Conservation (phyloP, 2,888 invertebrate species). For the Chironomus riparius region DNA sequence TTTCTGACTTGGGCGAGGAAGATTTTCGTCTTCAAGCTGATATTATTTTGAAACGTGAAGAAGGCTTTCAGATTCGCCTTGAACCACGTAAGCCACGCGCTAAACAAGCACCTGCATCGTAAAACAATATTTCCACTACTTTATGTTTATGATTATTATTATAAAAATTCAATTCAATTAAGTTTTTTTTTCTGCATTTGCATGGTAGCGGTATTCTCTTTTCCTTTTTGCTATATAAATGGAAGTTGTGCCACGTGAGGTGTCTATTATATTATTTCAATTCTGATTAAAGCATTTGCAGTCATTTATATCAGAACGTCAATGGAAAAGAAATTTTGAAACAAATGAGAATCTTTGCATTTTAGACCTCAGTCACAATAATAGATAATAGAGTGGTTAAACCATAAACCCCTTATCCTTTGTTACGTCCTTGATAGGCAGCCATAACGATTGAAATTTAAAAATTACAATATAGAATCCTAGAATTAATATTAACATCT, state of each 20-base stretch:
- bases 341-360: too few relatives aligned
- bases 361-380: too few relatives aligned
- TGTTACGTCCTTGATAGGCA: too few relatives aligned
- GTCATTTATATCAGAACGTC: not conserved
- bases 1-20: conserved; percentile 55
- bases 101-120: conserved; percentile 36
- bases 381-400: too few relatives aligned
- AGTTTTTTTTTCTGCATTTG: too few relatives aligned
- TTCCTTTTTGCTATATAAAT: too few relatives aligned
- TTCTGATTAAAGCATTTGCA: not conserved
- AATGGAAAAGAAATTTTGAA: not conserved
- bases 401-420: too few relatives aligned
- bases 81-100: conserved; percentile 52
- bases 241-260: too few relatives aligned
- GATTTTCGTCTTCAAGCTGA: conserved; percentile 67
- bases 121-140: not conserved
- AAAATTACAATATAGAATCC: too few relatives aligned
- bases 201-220: too few relatives aligned
- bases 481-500: not conserved
- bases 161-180: too few relatives aligned
- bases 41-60: conserved; percentile 66
- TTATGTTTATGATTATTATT: not conserved
- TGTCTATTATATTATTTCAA: too few relatives aligned
- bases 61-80: conserved; percentile 64
- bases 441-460: not conserved